Percentiles rank a stretch among this genome's conserved stretches.
These are phyloP conservation scores for Drosophila peninsularis DNA, from an alignment of 2,888 invertebrate genomes.

Conservation along the genomic window DNA sequence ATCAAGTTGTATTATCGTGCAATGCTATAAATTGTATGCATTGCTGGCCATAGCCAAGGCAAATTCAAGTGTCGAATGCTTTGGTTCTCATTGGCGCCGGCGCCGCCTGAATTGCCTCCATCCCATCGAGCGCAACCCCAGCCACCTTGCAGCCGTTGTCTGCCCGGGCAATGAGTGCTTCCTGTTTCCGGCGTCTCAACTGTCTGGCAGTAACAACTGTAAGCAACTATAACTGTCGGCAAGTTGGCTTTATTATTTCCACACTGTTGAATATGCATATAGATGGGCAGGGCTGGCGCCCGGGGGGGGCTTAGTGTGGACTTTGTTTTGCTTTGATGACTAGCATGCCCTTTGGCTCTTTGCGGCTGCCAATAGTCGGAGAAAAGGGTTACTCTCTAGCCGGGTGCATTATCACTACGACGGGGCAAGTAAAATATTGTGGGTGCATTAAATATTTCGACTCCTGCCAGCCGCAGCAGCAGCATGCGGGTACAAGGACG, in stretches of 20 bases:
- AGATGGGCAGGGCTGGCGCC: conserved; percentile 10
- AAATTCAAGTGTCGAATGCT: conserved; percentile 51
- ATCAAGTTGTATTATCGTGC: conserved; percentile 51
- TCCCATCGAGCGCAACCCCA: not conserved
- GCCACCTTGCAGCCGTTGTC: conserved; percentile 21
- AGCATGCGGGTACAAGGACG: conserved; percentile 26
- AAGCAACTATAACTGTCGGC: conserved; percentile 76
- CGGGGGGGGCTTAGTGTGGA: conserved; percentile 12
- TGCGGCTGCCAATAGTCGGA: conserved; percentile 25
- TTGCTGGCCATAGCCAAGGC: conserved; percentile 20
- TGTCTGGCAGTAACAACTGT: conserved; percentile 67
- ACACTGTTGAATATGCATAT: conserved; percentile 78
- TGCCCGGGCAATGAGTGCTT: conserved; percentile 72
- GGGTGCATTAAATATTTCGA: conserved; percentile 71
- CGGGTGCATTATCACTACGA: conserved; percentile 67
- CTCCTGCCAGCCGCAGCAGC: conserved; percentile 32
- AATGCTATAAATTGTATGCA: conserved; percentile 55
- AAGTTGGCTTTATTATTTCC: conserved; percentile 80
- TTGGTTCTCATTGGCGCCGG: conserved; percentile 47
- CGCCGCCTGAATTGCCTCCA: not conserved
- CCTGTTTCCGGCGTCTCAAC: conserved; percentile 67
- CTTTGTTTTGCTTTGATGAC: conserved; percentile 69
- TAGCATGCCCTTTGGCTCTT: conserved; percentile 36
- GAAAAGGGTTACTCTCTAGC: conserved; percentile 25
- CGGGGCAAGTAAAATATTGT: conserved; percentile 63